These are phyloP conservation scores for Phyllotreta striolata DNA, from an alignment of 2,888 invertebrate species.

Conservation along the genomic window DNA sequence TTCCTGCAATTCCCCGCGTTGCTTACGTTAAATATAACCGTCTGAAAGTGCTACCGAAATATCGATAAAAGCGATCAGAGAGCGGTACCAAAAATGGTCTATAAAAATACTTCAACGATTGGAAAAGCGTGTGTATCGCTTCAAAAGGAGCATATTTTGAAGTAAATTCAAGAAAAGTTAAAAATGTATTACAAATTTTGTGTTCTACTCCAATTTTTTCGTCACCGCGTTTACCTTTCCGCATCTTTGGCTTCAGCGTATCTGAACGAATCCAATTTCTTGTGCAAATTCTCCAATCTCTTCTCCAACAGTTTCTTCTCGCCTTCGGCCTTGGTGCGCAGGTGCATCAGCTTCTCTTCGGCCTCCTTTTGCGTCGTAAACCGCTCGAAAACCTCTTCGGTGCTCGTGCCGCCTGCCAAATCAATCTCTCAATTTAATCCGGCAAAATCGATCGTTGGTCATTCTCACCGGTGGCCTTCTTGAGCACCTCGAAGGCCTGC, in stretches of 20 bases:
- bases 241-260: conserved; percentile 82
- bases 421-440: no score
- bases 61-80: no score
- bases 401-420: conserved; percentile 76
- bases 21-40: no score
- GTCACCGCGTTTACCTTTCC: conserved; percentile 71
- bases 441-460: no score
- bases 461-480: conserved; percentile 75
- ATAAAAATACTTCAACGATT: no score
- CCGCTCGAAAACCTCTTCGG: conserved; percentile 77
- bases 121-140: no score
- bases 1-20: no score
- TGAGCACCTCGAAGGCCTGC: conserved; percentile 75
- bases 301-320: conserved; percentile 77
- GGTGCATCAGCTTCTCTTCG: conserved; percentile 71
- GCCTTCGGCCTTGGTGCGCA: conserved; percentile 76
- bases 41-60: no score
- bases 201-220: conserved; percentile 1
- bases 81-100: no score
- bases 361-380: conserved; percentile 80
- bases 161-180: conserved; percentile 36
- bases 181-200: not conserved
- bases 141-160: no score
- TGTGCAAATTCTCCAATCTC: conserved; percentile 69
- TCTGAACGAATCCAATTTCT: conserved; percentile 78